A percentile compares a stretch with the other conserved stretches of the same genome.
These are phyloP conservation scores for Fukomys damarensis DNA, from an alignment of 2,113 vertebrate genomes.

Conservation along the genomic window DNA sequence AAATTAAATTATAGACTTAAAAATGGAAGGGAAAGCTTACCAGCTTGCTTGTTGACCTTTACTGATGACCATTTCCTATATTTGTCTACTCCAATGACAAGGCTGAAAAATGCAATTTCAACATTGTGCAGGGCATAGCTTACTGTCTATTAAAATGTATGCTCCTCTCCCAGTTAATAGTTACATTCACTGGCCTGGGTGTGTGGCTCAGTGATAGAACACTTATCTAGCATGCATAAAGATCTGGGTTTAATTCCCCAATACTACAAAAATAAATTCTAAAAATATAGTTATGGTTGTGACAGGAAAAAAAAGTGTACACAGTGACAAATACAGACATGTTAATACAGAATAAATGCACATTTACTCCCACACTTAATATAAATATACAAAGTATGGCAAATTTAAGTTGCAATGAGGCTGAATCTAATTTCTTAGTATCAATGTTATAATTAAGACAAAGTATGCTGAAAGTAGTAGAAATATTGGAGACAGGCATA, in stretches of 20 bases:
- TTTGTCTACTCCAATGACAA: neutral
- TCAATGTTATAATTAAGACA: neutral
- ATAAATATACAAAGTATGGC: neutral
- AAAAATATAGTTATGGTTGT: neutral
- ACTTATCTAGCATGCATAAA: neutral
- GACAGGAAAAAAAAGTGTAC: neutral
- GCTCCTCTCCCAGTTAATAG: neutral
- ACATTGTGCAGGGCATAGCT: neutral
- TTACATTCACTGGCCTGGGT: neutral
- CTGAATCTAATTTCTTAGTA: neutral
- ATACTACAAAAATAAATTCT: neutral
- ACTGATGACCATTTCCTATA: neutral
- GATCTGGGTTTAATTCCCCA: neutral
- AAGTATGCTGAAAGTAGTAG: neutral
- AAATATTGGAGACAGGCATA: neutral
- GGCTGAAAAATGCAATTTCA: neutral
- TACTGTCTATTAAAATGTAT: neutral
- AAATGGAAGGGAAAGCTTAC: neutral
- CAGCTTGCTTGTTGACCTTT: neutral
- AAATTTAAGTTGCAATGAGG: neutral
- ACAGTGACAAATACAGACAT: neutral
- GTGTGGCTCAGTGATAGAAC: neutral
- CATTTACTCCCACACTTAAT: neutral
- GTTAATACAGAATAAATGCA: neutral
- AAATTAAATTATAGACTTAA: constrained; percentile 5